Conservation (phyloP, 2,888 invertebrate species). For the Pinctada fucata region DNA sequence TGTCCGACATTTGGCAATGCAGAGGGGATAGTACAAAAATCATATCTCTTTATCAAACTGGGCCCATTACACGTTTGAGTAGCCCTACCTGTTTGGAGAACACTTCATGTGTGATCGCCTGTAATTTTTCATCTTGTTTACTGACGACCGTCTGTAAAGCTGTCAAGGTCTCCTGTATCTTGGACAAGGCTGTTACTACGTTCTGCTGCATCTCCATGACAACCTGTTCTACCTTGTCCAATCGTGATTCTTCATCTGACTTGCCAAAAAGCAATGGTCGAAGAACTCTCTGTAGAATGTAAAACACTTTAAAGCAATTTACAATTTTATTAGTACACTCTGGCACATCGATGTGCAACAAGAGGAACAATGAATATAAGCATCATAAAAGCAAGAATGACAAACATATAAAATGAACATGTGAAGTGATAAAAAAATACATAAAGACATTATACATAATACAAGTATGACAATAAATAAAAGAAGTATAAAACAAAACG, state of each 20-base stretch:
- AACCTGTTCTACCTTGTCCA: constrained; percentile 55
- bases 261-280: constrained; percentile 60
- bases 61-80: too few relatives aligned
- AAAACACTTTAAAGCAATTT: background rate
- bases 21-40: too few relatives aligned
- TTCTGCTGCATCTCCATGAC: constrained; percentile 50
- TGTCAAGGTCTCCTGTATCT: constrained; percentile 54
- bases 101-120: constrained; percentile 54
- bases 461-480: too few relatives aligned
- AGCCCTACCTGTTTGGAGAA: constrained; percentile 43
- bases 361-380: too few relatives aligned
- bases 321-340: too few relatives aligned
- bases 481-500: background rate
- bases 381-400: too few relatives aligned
- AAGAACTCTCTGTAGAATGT: constrained; percentile 52
- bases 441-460: background rate
- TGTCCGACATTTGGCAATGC: too few relatives aligned
- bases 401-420: too few relatives aligned
- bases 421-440: constrained; percentile 11
- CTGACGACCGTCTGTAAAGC: constrained; percentile 50
- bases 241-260: constrained; percentile 46
- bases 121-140: constrained; percentile 54
- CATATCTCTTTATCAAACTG: too few relatives aligned
- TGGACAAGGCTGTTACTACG: constrained; percentile 49
- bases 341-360: too few relatives aligned